These are phyloP conservation scores for Polylopha cassiicola DNA, from an alignment of 2,888 invertebrate genomes.

Conservation along the genomic window DNA sequence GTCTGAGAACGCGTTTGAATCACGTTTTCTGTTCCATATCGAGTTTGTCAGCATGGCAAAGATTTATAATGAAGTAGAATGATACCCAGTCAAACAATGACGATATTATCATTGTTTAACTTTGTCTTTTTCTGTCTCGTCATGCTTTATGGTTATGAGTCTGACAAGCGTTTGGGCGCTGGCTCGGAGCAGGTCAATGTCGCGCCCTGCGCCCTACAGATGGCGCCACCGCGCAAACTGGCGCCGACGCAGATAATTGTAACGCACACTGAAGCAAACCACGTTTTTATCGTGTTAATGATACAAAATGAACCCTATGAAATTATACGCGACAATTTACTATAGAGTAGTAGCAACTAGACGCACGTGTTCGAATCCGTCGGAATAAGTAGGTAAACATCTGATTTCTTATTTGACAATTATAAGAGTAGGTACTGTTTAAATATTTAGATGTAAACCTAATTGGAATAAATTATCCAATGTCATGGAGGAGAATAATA, in stretches of 20 bases:
- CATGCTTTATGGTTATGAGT: constrained; percentile 17
- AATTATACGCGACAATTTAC: too few species aligned
- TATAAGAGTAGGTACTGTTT: too few species aligned
- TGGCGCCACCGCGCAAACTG: constrained; percentile 32
- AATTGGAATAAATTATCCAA: not conserved
- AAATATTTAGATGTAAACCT: not conserved
- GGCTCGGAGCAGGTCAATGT: constrained; percentile 39
- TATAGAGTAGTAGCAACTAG: too few species aligned
- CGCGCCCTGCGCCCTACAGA: constrained; percentile 35
- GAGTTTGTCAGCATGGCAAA: too few species aligned
- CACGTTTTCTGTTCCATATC: too few species aligned
- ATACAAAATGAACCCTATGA: constrained; percentile 28
- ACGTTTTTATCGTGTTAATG: constrained; percentile 20
- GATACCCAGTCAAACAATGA: constrained; percentile 17
- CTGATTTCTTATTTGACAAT: constrained; percentile 46
- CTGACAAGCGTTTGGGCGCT: constrained; percentile 14
- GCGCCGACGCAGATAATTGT: constrained; percentile 31
- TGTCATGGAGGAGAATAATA: constrained; percentile 1
- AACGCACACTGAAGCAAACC: not conserved
- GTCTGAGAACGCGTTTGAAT: too few species aligned
- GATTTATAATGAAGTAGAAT: constrained; percentile 7
- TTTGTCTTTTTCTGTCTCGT: constrained; percentile 12
- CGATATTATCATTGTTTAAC: constrained; percentile 3
- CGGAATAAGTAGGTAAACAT: too few species aligned
- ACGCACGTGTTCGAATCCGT: not conserved